These are phyloP conservation scores for Catharus minimus DNA, from an alignment of 2,113 vertebrate genomes.

Conservation along the genomic window DNA sequence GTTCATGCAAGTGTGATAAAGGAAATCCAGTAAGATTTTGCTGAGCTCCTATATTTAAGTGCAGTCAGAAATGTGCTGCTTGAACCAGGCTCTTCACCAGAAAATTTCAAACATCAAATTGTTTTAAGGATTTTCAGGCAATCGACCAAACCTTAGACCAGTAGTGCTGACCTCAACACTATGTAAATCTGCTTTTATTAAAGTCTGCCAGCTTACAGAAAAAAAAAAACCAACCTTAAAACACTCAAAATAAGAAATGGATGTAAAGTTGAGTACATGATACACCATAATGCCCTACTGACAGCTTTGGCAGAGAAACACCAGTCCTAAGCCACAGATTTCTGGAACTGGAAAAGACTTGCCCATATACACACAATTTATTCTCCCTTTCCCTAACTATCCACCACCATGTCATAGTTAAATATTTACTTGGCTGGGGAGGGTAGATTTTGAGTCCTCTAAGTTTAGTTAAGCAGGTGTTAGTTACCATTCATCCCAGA, in stretches of 20 bases:
- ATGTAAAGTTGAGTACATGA: neutral
- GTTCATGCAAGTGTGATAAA: neutral
- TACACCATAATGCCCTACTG: neutral
- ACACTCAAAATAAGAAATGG: neutral
- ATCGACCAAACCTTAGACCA: neutral
- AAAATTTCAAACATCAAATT: neutral
- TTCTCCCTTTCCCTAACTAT: neutral
- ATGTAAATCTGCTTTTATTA: neutral
- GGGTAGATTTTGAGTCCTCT: neutral
- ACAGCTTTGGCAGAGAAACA: neutral
- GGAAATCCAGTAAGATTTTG: neutral
- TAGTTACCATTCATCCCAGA: neutral
- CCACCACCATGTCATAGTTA: neutral
- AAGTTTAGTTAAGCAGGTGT: neutral
- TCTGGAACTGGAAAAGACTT: neutral
- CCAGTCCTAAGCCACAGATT: neutral
- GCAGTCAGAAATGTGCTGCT: neutral
- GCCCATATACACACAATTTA: neutral
- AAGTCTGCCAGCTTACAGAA: neutral
- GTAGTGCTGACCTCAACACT: neutral
- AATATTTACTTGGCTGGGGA: neutral
- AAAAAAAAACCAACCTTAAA: neutral
- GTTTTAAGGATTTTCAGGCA: neutral
- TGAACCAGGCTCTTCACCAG: neutral
- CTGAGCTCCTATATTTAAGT: neutral